A percentile compares a stretch with the other conserved stretches of the same genome.
phyloP scores from a whole-genome alignment of 2,888 invertebrate species.

The Brachylomia viminalis region DNA sequence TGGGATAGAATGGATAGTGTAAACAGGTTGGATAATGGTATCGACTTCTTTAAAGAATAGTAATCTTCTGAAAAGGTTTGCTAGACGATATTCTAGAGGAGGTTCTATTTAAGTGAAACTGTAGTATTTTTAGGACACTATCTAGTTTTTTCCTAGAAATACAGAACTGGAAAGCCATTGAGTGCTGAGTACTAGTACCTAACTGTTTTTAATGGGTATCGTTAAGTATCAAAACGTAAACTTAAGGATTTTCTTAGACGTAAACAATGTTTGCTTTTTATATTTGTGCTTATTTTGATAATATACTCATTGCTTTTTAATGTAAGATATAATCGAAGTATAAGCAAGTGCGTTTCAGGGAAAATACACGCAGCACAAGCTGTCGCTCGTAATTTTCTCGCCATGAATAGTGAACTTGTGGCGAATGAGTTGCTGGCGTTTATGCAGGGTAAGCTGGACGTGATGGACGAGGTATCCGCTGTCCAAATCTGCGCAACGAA shows the following conservation, averaged over 20 bases:
- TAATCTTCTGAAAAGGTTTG: slow-evolving; percentile 16
- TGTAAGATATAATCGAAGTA: neutral
- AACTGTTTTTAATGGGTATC: slow-evolving; percentile 2
- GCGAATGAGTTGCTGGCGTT: too few species aligned
- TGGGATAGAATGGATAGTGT: neutral
- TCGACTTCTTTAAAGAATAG: slow-evolving; percentile 24
- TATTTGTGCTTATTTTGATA: neutral
- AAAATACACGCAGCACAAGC: too few species aligned
- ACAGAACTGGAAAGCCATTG: neutral
- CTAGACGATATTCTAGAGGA: neutral
- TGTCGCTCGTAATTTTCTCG: too few species aligned
- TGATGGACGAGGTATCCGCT: too few species aligned
- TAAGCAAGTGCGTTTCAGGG: neutral
- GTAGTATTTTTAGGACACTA: slow-evolving; percentile 6
- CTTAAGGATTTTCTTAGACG: neutral
- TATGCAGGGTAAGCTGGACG: too few species aligned
- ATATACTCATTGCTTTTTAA: neutral
- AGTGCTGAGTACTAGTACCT: neutral
- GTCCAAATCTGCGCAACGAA: too few species aligned
- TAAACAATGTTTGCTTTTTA: neutral
- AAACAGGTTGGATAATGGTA: neutral
- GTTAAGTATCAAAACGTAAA: slow-evolving; percentile 3
- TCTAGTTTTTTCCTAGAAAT: slow-evolving; percentile 4
- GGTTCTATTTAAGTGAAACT: slow-evolving; percentile 17
- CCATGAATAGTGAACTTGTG: too few species aligned